Conservation (phyloP, 2,113 vertebrate species). For the Rana temporaria region DNA sequence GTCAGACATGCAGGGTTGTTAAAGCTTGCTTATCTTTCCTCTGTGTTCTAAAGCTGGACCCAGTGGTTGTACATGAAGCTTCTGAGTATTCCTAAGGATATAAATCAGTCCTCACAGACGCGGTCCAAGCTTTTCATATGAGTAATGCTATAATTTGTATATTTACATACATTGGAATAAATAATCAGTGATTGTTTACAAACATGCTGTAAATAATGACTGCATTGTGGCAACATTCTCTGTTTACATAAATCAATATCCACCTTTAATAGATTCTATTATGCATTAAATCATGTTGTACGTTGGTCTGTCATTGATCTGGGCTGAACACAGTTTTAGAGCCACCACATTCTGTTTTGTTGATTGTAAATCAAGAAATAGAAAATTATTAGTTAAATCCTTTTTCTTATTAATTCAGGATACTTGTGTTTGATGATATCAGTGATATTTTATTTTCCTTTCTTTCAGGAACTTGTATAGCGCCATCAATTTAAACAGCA, state of each 20-base stretch:
- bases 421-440: too few species aligned
- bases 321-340: too few species aligned
- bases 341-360: too few species aligned
- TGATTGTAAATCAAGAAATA: too few species aligned
- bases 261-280: slow-evolving; percentile 6
- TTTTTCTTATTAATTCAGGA: too few species aligned
- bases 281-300: neutral
- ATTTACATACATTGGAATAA: slow-evolving; percentile 31
- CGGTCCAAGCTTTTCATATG: slow-evolving; percentile 20
- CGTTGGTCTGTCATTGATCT: neutral
- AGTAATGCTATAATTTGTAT: slow-evolving; percentile 32
- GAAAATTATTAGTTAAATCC: too few species aligned
- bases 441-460: too few species aligned
- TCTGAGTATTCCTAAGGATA: slow-evolving; percentile 18
- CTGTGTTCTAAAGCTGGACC: too few species aligned
- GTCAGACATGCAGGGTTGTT: too few species aligned
- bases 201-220: slow-evolving; percentile 35
- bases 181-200: slow-evolving; percentile 22
- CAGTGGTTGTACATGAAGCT: neutral
- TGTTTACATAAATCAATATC: slow-evolving; percentile 24
- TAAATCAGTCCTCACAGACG: slow-evolving; percentile 33
- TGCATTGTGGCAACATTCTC: neutral
- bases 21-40: too few species aligned
- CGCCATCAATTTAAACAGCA: too few species aligned
- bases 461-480: too few species aligned